These are phyloP conservation scores for Scotopteryx bipunctaria DNA, from an alignment of 2,888 invertebrate species.

Conservation along the genomic window DNA sequence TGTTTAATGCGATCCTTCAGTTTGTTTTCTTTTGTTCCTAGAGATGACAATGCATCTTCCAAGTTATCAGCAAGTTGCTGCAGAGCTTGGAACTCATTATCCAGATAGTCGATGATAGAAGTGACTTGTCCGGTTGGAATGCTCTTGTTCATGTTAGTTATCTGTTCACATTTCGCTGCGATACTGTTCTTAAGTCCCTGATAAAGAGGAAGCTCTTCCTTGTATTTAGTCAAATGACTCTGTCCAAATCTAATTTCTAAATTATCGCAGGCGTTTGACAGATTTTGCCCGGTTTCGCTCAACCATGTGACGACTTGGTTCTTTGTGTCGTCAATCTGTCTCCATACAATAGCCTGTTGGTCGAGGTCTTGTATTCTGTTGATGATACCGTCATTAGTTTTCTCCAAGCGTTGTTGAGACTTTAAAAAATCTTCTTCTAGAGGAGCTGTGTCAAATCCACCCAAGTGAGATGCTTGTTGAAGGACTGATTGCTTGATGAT, in stretches of 20 bases:
- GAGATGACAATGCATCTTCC: slow-evolving; percentile 87
- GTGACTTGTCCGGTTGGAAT: slow-evolving; percentile 87
- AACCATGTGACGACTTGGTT: slow-evolving; percentile 93
- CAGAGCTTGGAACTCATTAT: slow-evolving; percentile 90
- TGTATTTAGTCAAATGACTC: slow-evolving; percentile 90
- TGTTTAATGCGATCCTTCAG: slow-evolving; percentile 88
- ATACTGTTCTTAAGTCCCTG: slow-evolving; percentile 90
- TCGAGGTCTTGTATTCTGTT: slow-evolving; percentile 91
- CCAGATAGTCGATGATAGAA: slow-evolving; percentile 86
- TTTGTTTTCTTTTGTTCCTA: slow-evolving; percentile 89
- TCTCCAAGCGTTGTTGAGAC: slow-evolving; percentile 87
- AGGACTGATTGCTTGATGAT: slow-evolving; percentile 88
- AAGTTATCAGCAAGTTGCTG: slow-evolving; percentile 89
- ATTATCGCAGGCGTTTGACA: slow-evolving; percentile 90
- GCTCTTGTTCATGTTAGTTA: slow-evolving; percentile 89
- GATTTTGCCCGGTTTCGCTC: slow-evolving; percentile 89
- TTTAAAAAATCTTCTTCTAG: slow-evolving; percentile 84
- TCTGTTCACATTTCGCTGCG: slow-evolving; percentile 90
- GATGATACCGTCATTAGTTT: slow-evolving; percentile 87
- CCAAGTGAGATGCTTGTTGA: slow-evolving; percentile 87
- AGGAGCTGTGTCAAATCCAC: slow-evolving; percentile 85
- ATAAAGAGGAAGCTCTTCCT: slow-evolving; percentile 92
- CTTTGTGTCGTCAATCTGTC: slow-evolving; percentile 94
- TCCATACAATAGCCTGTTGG: slow-evolving; percentile 95
- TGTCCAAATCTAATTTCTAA: slow-evolving; percentile 92